Percentiles rank a stretch among this genome's conserved stretches.
phyloP scores from a whole-genome alignment of 2,797 vertebrate species.

The Pipistrellus nathusii region DNA sequence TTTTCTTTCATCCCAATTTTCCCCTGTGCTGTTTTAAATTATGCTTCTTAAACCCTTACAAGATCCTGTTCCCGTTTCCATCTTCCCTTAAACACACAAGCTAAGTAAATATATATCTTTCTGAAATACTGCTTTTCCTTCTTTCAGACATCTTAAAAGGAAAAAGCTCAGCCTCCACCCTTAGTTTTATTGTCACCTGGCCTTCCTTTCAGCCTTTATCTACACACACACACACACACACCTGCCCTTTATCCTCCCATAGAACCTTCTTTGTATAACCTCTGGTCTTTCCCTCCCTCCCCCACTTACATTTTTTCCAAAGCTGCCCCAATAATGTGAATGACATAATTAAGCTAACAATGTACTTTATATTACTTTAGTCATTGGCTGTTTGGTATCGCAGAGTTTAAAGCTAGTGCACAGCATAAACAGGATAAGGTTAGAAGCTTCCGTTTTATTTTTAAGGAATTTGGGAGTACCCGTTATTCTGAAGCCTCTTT shows the following conservation, averaged over 20 bases:
- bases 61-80: neutral
- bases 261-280: slow-evolving; percentile 5
- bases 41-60: slow-evolving; percentile 7
- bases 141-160: neutral
- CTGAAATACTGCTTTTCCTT: slow-evolving; percentile 52
- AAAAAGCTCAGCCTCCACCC: neutral
- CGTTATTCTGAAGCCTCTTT: slow-evolving; percentile 32
- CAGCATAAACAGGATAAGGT: neutral
- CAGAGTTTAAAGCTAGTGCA: slow-evolving; percentile 36
- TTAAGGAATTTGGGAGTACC: slow-evolving; percentile 26
- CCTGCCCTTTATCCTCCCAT: neutral
- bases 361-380: slow-evolving; percentile 3
- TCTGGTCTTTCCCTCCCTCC: neutral
- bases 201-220: slow-evolving; percentile 1
- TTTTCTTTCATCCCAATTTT: slow-evolving; percentile 9
- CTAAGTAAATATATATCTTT: slow-evolving; percentile 44
- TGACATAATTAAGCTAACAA: slow-evolving; percentile 25
- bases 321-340: neutral
- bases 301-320: neutral
- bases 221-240: too few relatives aligned
- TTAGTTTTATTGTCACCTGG: slow-evolving; percentile 12
- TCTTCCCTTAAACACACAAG: slow-evolving; percentile 46
- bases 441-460: slow-evolving; percentile 12
- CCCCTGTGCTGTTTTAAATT: slow-evolving; percentile 12
- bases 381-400: neutral